Evolutionary conservation across 2,888 invertebrate genomes (phyloP), one percentile per base, ranked within the genome.

Genomic region (Hololepta plana): DNA sequence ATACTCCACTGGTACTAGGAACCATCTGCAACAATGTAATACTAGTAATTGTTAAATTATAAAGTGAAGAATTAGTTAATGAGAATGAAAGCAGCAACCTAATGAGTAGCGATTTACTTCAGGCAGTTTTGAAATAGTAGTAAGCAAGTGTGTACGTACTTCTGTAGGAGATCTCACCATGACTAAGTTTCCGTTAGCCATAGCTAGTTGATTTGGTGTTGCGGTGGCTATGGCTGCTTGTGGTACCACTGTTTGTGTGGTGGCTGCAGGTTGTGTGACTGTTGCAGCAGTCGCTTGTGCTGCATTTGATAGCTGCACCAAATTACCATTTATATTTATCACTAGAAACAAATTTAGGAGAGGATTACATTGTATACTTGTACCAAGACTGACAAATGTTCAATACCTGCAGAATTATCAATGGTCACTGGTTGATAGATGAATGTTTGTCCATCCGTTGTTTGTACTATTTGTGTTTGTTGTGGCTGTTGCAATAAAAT

Each of bases 381-480:
- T n/a, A n/a, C n/a, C n/a, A n/a, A n/a, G n/a, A n/a, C n/a, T n/a
- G n/a, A n/a, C n/a, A n/a, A n/a, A n/a, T n/a, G n/a, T n/a, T n/a
- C n/a, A n/a, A n/a, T n/a, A n/a, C n/a, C n/a, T n/a, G 56, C 55
- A 17, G 47, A 36, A 32, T 60, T 59, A 33, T 70, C 67, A 10
- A 71, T 47, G 22, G 67, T 55, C 15, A 71, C 63, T 0, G 85
- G 82, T 48, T 91, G 90, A 50, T 87, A 87, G 28, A 88, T 69
- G 40, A 82, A 80, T 0, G 90, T 87, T 54, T 91, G 91, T 2
- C 93, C 93, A 53, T 90, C 90, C 0, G 85, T 68, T 1, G 88
- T 79, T 51, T 90, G 91, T 16, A 91, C 73, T 20, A 91, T 60
- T 51, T 90, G 90, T 19, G 82, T 69, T 31, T 66, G 70, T 38